Base-by-base conservation (phyloP, 2,888 invertebrate genomes). In the Mythimna vitellina region DNA sequence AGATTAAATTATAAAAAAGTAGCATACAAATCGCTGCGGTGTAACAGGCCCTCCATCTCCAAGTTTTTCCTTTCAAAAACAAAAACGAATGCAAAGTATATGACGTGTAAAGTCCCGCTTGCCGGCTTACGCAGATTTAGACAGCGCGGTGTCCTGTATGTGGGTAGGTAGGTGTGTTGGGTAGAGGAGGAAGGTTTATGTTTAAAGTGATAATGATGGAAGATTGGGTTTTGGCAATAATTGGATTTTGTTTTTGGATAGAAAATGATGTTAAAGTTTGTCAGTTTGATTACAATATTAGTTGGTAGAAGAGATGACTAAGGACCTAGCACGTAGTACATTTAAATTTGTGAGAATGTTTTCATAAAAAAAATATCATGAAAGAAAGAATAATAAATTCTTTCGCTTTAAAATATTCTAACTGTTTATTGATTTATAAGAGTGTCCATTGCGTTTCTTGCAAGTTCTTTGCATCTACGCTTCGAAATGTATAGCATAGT, bases 61-160 rank as follows among this genome's bases (percentile, higher is more conserved):
- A 74, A 83, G 84, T 82, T 83, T 82, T 79, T 80, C 77, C 80
- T 80, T 85, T 85, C 68, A 81, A 76, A 81, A 80, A 78, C 76
- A 69, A 67, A 51, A 75, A 74, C 61, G 72, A 80, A 84, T 78
- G 78, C 80, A 77, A 85, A 86, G 73, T 76, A 82, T 80, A 86
- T 84, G 86, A 84, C 71, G 81, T 86, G 84, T 65, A 51, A 82
- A 82, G 74, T 79, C 80, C 74, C 80, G 69, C 63, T 63, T 61
- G 64, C 35, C 63, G 65, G 79, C 79, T 80, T 82, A 82, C 82
- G 68, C 42, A 79, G 80, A 82, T 80, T 80, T 82, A 79, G 83
- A 58, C 32, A 58, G 62, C 65, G 62, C 65, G 10, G 20, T n/a
- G 51, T 38, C 25, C 42, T 72, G n/a, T 14, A 1, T 25, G n/a